Conservation (phyloP, 2,113 vertebrate species). For the Perccottus glenii region DNA sequence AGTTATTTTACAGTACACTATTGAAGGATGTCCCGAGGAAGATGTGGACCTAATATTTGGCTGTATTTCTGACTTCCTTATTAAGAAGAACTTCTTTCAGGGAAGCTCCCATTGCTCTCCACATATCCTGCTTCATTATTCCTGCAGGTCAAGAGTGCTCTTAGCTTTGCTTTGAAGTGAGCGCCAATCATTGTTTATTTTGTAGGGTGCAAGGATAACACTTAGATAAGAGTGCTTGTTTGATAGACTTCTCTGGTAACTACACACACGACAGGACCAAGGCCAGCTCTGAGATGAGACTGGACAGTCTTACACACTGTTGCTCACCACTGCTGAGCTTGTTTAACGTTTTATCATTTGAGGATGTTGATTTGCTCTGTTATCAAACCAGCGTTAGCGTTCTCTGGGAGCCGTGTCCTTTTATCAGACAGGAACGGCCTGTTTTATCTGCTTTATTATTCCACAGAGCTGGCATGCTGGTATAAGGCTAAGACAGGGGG, state of each 20-base stretch:
- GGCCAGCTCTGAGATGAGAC: constrained; percentile 12
- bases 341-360: constrained; percentile 13
- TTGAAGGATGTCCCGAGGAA: neutral
- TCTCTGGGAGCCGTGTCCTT: constrained; percentile 26
- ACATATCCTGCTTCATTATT: constrained; percentile 35
- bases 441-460: constrained; percentile 57
- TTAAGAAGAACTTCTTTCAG: constrained; percentile 24
- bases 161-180: constrained; percentile 49
- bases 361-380: constrained; percentile 29
- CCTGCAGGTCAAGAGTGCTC: constrained; percentile 37
- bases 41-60: neutral
- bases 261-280: neutral
- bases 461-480: constrained; percentile 51
- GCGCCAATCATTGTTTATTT: constrained; percentile 51
- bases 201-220: constrained; percentile 56
- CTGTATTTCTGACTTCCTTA: constrained; percentile 31
- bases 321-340: constrained; percentile 1
- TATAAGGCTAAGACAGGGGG: constrained; percentile 18
- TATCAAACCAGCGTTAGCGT: constrained; percentile 15
- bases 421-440: constrained; percentile 37
- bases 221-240: constrained; percentile 59
- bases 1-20: neutral
- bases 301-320: constrained; percentile 15
- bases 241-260: constrained; percentile 37
- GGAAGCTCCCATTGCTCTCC: constrained; percentile 11